Percentiles rank a stretch among this genome's conserved stretches.
phyloP scores from a whole-genome alignment of 2,888 invertebrate genomes.

The Acheta domesticus region DNA sequence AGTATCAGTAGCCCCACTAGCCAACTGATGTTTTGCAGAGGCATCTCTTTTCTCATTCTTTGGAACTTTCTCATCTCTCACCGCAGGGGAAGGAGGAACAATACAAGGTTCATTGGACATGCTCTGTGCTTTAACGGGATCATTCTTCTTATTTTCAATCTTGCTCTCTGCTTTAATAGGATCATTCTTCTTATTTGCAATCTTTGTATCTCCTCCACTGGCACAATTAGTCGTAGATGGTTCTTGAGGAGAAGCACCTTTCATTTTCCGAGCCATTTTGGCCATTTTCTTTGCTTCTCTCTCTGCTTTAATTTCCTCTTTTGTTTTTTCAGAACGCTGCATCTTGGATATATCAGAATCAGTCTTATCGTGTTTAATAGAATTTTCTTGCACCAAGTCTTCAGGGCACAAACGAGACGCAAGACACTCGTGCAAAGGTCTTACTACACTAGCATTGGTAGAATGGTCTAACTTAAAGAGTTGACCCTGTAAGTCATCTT shows the following conservation, averaged over 20 bases:
- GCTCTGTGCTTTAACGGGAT: background rate
- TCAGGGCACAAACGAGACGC: background rate
- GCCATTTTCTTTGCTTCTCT: conserved; percentile 59
- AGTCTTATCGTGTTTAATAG: background rate
- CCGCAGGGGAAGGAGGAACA: background rate
- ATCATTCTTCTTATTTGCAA: conserved; percentile 20
- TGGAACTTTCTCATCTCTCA: conserved; percentile 24
- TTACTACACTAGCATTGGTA: background rate
- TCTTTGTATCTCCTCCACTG: background rate
- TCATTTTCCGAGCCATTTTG: conserved; percentile 35
- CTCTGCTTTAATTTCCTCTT: conserved; percentile 60
- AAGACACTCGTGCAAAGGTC: too few species aligned
- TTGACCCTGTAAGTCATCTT: background rate
- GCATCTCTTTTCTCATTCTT: conserved; percentile 10
- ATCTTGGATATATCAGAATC: background rate
- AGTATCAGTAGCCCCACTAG: background rate
- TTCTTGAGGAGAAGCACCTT: background rate
- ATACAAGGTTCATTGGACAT: background rate
- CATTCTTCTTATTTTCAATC: conserved; percentile 23
- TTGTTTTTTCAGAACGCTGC: conserved; percentile 47
- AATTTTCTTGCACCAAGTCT: background rate
- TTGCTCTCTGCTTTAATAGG: background rate
- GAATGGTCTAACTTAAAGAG: background rate
- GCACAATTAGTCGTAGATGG: background rate
- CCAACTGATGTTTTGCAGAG: background rate